Evolutionary conservation across 2,888 invertebrate species (phyloP).

Genomic region (Notocelia uddmanniana): DNA sequence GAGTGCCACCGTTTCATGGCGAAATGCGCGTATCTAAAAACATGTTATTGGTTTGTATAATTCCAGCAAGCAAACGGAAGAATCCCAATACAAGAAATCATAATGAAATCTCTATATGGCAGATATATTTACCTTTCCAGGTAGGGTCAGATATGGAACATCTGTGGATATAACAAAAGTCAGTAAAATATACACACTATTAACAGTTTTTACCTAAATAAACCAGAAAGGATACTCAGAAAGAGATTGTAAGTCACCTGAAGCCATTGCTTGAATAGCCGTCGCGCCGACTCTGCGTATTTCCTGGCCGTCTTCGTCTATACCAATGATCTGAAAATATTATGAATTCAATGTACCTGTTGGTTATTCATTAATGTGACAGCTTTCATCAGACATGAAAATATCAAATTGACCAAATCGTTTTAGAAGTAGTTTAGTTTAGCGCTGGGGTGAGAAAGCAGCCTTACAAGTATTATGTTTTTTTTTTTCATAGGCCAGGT

Average conservation of each 20-base stretch:
- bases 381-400: no score
- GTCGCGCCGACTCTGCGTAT: slow-evolving; percentile 88
- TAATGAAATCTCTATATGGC: neutral
- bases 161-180: slow-evolving; percentile 64
- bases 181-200: neutral
- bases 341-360: no score
- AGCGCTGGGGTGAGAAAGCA: no score
- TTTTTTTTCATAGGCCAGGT: no score
- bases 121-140: slow-evolving; percentile 63
- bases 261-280: slow-evolving; percentile 87
- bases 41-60: neutral
- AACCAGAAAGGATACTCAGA: neutral
- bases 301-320: slow-evolving; percentile 86
- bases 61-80: neutral
- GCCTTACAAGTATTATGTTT: no score
- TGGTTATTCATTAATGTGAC: no score
- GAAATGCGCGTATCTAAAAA: slow-evolving; percentile 65
- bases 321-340: slow-evolving; percentile 85
- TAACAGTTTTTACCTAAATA: neutral
- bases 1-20: slow-evolving; percentile 81
- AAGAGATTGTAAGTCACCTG: slow-evolving; percentile 67
- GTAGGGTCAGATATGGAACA: slow-evolving; percentile 82
- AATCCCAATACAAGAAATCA: no score
- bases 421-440: no score
- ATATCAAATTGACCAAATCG: no score